Evolutionary conservation across 2,888 invertebrate genomes (phyloP), one percentile per base, ranked within the genome.

Genomic region (Eledona agricola): DNA sequence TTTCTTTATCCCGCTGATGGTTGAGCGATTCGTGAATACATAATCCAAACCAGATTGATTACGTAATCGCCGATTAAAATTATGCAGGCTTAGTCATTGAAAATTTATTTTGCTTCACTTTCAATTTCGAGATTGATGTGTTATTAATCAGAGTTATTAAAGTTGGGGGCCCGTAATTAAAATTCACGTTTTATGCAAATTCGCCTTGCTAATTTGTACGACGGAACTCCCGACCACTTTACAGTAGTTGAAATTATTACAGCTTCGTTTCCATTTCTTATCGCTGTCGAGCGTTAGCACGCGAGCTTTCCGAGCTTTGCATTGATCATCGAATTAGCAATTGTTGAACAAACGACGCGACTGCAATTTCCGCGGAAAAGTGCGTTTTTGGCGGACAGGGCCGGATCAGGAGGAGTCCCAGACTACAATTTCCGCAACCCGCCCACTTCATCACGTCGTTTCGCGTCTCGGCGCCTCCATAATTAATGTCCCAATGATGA

Each of bases 401-500:
- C 35, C 43, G 54, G 47, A 55, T 55, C 55, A 55, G 56, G 51
- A 52, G 55, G 60, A 47, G 58, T 58, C 58, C 49, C 62, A 64
- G 66, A 64, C 64, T 47, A 59, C 56, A 65, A 66, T 66, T 66
- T 66, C 66, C 66, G 61, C 51, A 42, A 46, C 50, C 55, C 61
- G 62, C 66, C 59, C 55, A 46, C 54, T 56, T 58, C 58, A 62
- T 64, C 62, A 59, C 55, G 43, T 45, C 55, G 56, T 49, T 60
- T 62, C 46, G 54, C 59, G 49, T 53, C 58, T 52, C 45, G 50
- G 54, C 59, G 58, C 58, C 54, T 56, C 47, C 45, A 57, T 62
- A 62, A 65, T 66, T 63, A 63, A 64, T 58, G 62, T 57, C 56
- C 63, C 63, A 60, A 60, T 65, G 60, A 64, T 59, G 63, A 63